Evolutionary conservation across 2,888 invertebrate species (phyloP).

Genomic region (Oeneis ivallda): DNA sequence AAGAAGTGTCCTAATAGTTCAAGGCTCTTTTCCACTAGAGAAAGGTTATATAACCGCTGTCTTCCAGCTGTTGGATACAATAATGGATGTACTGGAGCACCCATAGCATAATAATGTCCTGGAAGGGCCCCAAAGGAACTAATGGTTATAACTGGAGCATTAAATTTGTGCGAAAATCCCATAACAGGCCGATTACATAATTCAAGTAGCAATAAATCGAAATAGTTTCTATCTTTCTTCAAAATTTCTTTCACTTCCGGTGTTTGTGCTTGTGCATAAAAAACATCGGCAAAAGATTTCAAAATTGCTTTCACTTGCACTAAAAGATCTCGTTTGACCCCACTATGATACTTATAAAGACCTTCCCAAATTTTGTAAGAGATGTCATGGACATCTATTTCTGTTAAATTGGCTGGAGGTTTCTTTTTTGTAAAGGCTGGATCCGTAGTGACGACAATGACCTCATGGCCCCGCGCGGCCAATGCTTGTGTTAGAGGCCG

Average conservation of each 20-base stretch:
- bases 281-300: constrained; percentile 31
- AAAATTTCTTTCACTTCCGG: constrained; percentile 45
- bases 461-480: constrained; percentile 49
- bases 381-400: constrained; percentile 51
- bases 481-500: constrained; percentile 54
- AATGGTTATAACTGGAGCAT: constrained; percentile 41
- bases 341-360: constrained; percentile 12
- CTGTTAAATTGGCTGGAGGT: constrained; percentile 47
- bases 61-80: constrained; percentile 37
- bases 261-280: constrained; percentile 43
- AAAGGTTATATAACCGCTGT: constrained; percentile 43
- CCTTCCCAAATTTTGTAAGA: constrained; percentile 46
- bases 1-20: constrained; percentile 31
- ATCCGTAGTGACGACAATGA: constrained; percentile 47
- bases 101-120: constrained; percentile 32
- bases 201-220: constrained; percentile 43
- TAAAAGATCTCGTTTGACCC: constrained; percentile 15
- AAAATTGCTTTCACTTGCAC: constrained; percentile 24
- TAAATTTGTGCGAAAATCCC: constrained; percentile 39
- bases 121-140: constrained; percentile 39
- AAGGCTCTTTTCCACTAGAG: constrained; percentile 45
- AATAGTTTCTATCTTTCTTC: constrained; percentile 37
- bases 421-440: constrained; percentile 43
- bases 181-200: constrained; percentile 35
- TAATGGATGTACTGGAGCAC: constrained; percentile 40